Evolutionary conservation across 1,140 invertebrate genomes (phyloP).

Genomic region (Brachionus paranguensis): DNA sequence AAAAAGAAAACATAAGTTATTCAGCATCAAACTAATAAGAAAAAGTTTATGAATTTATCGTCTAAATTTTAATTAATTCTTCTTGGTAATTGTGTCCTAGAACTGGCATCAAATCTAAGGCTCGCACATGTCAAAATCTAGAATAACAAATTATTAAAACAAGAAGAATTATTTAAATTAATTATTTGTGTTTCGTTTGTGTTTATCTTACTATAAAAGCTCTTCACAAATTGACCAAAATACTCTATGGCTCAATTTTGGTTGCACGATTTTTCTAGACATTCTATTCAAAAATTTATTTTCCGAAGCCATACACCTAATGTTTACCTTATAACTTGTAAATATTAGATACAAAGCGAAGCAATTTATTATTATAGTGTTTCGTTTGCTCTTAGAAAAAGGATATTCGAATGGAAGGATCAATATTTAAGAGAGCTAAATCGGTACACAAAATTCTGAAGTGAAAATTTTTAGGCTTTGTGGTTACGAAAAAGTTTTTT

Average conservation of each 20-base stretch:
- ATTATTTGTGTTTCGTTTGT: neutral
- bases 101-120: neutral
- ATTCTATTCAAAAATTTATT: neutral
- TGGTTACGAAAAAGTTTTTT: neutral
- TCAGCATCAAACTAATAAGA: neutral
- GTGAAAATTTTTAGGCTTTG: neutral
- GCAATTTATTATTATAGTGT: neutral
- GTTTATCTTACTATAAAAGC: neutral
- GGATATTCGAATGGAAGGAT: neutral
- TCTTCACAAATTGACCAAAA: neutral
- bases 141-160: neutral
- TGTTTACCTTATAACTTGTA: neutral
- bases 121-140: slow-evolving; percentile 4
- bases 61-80: slow-evolving; percentile 22
- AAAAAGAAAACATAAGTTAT: neutral
- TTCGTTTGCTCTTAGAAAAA: neutral
- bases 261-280: neutral
- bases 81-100: neutral
- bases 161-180: neutral
- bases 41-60: neutral
- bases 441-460: neutral
- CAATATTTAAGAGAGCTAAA: neutral
- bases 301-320: neutral
- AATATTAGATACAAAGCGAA: neutral
- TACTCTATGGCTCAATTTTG: neutral